Evolutionary conservation across 2,888 invertebrate species (phyloP).

Genomic region (Tetramorium bicarinatum): DNA sequence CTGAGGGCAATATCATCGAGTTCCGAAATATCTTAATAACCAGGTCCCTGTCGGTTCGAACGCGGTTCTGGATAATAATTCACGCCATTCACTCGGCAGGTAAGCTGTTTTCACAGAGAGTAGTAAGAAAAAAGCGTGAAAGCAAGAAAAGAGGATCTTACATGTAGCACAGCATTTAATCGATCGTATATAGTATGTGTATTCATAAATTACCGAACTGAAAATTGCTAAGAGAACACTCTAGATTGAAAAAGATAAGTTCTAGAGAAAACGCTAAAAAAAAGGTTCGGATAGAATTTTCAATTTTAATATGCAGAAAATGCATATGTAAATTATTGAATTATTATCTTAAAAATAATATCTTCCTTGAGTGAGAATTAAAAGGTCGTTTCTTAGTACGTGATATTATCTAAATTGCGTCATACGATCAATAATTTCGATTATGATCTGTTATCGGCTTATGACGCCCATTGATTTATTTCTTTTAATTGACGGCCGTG

Average conservation of each 20-base stretch:
- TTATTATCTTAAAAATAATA: not conserved
- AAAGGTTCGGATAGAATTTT: not conserved
- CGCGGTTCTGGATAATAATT: slow-evolving; percentile 69
- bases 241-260: not conserved
- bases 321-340: not conserved
- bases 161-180: not conserved
- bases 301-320: not conserved
- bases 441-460: slow-evolving; percentile 18
- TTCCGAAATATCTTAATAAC: slow-evolving; percentile 73
- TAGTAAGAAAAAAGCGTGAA: slow-evolving; percentile 42
- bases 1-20: slow-evolving; percentile 56
- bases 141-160: slow-evolving; percentile 29
- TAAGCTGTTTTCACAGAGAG: slow-evolving; percentile 30
- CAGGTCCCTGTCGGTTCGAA: slow-evolving; percentile 57
- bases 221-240: not conserved
- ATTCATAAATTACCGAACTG: not conserved
- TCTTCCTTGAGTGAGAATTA: not conserved
- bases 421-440: slow-evolving; percentile 17
- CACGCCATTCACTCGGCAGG: slow-evolving; percentile 58
- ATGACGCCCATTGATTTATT: slow-evolving; percentile 1
- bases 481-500: slow-evolving; percentile 21
- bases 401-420: slow-evolving; percentile 18
- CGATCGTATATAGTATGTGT: not conserved
- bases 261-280: not conserved
- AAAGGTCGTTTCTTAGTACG: not conserved